These are phyloP conservation scores for Macrotis lagotis DNA, from an alignment of 2,113 vertebrate genomes.

Conservation along the genomic window DNA sequence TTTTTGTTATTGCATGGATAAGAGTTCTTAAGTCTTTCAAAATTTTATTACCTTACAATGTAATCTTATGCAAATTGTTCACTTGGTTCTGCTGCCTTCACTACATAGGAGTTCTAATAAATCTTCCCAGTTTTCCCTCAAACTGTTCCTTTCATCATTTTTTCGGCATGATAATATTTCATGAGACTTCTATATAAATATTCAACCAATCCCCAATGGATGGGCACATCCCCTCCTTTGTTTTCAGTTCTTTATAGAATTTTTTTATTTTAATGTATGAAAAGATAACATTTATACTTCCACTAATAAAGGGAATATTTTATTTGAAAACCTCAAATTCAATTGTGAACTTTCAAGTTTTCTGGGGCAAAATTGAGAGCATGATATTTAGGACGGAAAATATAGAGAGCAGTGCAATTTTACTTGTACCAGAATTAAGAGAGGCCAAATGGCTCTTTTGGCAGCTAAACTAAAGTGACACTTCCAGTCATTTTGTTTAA, in stretches of 20 bases:
- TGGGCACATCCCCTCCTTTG: neutral
- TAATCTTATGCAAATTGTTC: neutral
- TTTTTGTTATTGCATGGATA: neutral
- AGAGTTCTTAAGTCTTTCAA: neutral
- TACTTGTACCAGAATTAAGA: conserved; percentile 50
- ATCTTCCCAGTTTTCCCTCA: neutral
- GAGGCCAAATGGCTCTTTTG: conserved; percentile 65
- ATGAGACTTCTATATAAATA: neutral
- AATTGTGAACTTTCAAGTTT: conserved; percentile 9
- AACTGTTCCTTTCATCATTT: neutral
- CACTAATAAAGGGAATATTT: neutral
- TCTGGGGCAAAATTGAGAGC: conserved; percentile 20
- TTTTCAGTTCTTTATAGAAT: neutral
- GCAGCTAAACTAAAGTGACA: conserved; percentile 52
- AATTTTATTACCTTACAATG: neutral
- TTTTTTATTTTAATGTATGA: neutral
- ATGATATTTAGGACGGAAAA: conserved; percentile 19
- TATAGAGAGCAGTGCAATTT: conserved; percentile 26
- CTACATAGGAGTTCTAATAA: neutral
- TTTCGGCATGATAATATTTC: neutral
- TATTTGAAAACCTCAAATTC: neutral
- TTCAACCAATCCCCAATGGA: neutral
- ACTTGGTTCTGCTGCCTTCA: neutral
- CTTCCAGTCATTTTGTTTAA: conserved; percentile 54
- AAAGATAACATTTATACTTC: neutral